Evolutionary conservation across 2,113 vertebrate species (phyloP).

Genomic region (Strix uralensis): DNA sequence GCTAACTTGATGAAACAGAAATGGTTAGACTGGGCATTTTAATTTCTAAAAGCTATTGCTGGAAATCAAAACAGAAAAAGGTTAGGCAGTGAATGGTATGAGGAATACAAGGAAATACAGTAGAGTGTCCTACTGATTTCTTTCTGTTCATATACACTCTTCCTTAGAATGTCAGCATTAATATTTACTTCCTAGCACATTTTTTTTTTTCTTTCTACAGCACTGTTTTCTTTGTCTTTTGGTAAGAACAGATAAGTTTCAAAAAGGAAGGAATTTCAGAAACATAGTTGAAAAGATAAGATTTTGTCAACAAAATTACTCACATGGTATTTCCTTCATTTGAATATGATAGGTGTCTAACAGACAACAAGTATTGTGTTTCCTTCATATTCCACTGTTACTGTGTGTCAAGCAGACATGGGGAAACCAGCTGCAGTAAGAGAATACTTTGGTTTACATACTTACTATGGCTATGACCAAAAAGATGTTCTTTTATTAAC

Average conservation of each 20-base stretch:
- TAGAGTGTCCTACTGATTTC: neutral
- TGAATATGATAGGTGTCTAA: neutral
- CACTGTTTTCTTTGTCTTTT: neutral
- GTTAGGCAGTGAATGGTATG: neutral
- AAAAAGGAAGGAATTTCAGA: neutral
- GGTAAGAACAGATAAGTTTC: neutral
- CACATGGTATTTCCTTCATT: neutral
- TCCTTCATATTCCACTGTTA: neutral
- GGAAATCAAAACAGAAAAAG: neutral
- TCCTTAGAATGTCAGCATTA: neutral
- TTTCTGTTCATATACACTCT: neutral
- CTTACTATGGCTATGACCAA: neutral
- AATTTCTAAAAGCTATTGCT: neutral
- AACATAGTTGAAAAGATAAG: neutral
- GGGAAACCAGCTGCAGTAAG: neutral
- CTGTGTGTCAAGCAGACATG: neutral
- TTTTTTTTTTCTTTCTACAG: neutral
- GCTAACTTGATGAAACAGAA: neutral
- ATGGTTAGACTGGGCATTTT: neutral
- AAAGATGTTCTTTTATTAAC: neutral
- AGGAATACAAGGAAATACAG: neutral
- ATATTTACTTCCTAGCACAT: neutral
- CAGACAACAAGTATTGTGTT: neutral
- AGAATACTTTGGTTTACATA: neutral
- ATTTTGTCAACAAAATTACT: neutral